Percentiles rank a stretch among this genome's conserved stretches.
Conservation (phyloP, 2,888 invertebrate genomes). For the Cinara cedri region DNA sequence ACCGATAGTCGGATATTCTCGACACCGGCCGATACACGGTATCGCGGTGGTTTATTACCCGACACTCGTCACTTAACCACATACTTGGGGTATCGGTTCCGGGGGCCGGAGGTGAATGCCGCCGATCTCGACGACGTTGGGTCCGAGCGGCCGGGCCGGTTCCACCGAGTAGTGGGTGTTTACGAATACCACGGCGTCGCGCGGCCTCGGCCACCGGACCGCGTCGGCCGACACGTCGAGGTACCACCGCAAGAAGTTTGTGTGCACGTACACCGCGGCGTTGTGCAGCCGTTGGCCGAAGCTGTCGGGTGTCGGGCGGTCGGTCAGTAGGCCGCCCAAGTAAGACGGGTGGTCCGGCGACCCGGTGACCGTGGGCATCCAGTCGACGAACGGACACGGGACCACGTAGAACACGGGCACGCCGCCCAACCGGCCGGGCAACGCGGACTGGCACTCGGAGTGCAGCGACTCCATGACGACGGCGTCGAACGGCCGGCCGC, state of each 20-base stretch:
- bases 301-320: neutral
- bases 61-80: no score
- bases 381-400: neutral
- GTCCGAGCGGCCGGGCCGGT: slow-evolving; percentile 65
- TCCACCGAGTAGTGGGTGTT: slow-evolving; percentile 67
- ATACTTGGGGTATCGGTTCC: slow-evolving; percentile 54
- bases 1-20: no score
- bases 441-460: slow-evolving; percentile 4
- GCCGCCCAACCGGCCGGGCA: neutral
- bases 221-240: neutral
- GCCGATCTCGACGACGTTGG: slow-evolving; percentile 68
- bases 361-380: slow-evolving; percentile 30
- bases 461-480: slow-evolving; percentile 28
- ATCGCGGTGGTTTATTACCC: no score
- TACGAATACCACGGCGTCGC: slow-evolving; percentile 64
- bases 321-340: neutral
- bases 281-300: neutral
- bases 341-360: slow-evolving; percentile 32
- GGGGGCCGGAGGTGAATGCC: slow-evolving; percentile 64
- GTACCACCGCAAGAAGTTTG: neutral
- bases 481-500: neutral
- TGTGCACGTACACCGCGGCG: neutral
- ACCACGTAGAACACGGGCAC: slow-evolving; percentile 30
- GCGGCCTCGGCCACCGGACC: neutral
- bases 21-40: no score